These are phyloP conservation scores for Heterocephalus glaber DNA, from an alignment of 2,113 vertebrate genomes.

Conservation along the genomic window DNA sequence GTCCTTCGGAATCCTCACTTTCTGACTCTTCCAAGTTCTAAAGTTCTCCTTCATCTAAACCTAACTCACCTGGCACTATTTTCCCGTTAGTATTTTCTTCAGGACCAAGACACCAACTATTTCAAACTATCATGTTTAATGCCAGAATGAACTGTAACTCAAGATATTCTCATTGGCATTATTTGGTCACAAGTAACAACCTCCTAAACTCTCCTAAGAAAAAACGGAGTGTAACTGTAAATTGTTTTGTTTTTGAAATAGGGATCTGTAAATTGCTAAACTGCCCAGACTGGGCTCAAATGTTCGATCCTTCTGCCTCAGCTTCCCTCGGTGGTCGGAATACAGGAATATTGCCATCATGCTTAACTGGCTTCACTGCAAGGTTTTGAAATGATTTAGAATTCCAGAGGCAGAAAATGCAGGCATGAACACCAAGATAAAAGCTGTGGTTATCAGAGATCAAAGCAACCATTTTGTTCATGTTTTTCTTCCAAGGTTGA, in stretches of 20 bases:
- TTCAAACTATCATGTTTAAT: not conserved
- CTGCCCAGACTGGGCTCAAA: not conserved
- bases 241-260: not conserved
- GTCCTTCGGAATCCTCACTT: not conserved
- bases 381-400: not conserved
- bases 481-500: not conserved
- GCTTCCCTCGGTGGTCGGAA: not conserved
- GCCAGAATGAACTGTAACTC: not conserved
- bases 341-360: not conserved
- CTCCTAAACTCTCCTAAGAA: not conserved
- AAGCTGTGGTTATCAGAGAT: not conserved
- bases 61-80: not conserved
- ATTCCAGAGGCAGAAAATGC: not conserved
- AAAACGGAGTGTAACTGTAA: not conserved
- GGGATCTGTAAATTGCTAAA: not conserved
- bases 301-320: not conserved
- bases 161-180: not conserved
- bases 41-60: not conserved
- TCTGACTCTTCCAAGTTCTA: not conserved
- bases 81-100: conserved; percentile 1
- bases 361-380: not conserved
- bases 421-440: not conserved
- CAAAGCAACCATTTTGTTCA: not conserved
- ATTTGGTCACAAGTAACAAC: not conserved
- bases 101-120: conserved; percentile 11